A percentile compares a stretch with the other conserved stretches of the same genome.
Evolutionary conservation across 2,113 vertebrate genomes (phyloP).

Genomic region (Benitochromis conjunctus): DNA sequence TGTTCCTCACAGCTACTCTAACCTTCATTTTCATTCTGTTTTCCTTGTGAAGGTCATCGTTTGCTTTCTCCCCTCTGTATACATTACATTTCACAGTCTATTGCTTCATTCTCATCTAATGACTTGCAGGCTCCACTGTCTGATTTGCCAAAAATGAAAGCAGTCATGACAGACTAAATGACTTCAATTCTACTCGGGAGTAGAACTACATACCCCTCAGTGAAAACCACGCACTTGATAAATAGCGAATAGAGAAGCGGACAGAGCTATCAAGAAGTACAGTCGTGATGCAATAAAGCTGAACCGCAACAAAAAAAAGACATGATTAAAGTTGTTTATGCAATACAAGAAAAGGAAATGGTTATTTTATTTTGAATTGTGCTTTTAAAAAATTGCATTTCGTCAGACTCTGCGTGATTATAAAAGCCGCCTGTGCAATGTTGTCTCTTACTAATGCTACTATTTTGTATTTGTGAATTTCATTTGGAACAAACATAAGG

Average conservation of each 20-base stretch:
- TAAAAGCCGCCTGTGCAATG: background rate
- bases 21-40: slow-evolving; percentile 40
- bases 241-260: slow-evolving; percentile 50
- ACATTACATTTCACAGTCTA: slow-evolving; percentile 71
- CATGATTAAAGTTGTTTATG: slow-evolving; percentile 54
- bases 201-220: slow-evolving; percentile 13
- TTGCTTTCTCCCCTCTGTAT: slow-evolving; percentile 51
- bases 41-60: slow-evolving; percentile 52
- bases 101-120: slow-evolving; percentile 69
- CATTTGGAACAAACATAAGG: background rate
- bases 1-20: slow-evolving; percentile 4
- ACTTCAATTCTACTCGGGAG: slow-evolving; percentile 59
- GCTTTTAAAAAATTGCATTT: slow-evolving; percentile 21
- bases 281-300: slow-evolving; percentile 64
- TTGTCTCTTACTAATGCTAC: background rate
- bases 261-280: slow-evolving; percentile 49
- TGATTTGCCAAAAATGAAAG: slow-evolving; percentile 68
- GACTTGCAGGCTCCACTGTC: slow-evolving; percentile 60
- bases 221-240: slow-evolving; percentile 27
- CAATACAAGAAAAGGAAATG: slow-evolving; percentile 10
- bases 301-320: slow-evolving; percentile 28
- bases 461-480: background rate
- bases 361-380: slow-evolving; percentile 15
- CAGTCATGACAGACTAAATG: slow-evolving; percentile 67
- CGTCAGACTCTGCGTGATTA: background rate